These are phyloP conservation scores for Steatocranus sp. DNA, from an alignment of 2,797 vertebrate species.

Conservation along the genomic window DNA sequence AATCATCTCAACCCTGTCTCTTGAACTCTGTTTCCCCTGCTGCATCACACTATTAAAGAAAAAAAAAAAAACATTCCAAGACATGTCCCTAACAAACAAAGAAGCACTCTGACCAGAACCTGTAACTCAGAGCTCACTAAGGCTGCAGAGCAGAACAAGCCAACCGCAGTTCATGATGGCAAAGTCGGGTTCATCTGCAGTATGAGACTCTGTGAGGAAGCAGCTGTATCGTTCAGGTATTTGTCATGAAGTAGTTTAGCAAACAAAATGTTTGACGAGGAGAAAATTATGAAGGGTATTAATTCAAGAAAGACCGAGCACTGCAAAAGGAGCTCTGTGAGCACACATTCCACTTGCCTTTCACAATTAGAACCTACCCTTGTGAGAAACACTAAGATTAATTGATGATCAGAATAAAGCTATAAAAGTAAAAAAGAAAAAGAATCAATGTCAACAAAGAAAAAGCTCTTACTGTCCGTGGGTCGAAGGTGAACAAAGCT, in stretches of 20 bases:
- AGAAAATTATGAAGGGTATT: too few species aligned
- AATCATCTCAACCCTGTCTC: too few species aligned
- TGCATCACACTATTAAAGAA: background rate
- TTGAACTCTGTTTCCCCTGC: too few species aligned
- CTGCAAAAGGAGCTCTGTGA: too few species aligned
- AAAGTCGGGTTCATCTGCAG: background rate
- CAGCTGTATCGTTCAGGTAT: too few species aligned
- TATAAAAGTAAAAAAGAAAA: background rate
- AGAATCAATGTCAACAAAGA: background rate
- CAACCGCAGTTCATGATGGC: background rate
- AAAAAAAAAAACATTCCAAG: background rate
- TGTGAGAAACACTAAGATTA: background rate
- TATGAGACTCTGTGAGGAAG: too few species aligned
- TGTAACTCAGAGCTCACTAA: background rate
- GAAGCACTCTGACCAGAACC: background rate
- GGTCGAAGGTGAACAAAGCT: constrained; percentile 93
- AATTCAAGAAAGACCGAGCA: too few species aligned
- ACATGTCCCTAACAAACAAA: background rate
- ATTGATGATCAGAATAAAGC: background rate
- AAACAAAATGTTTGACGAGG: too few species aligned
- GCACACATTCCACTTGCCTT: too few species aligned
- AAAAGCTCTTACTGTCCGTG: constrained; percentile 86
- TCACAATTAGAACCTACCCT: background rate
- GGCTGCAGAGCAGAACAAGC: background rate
- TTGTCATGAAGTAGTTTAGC: too few species aligned